Evolutionary conservation across 92 coral and sea anemone species (phyloP), one percentile per base, ranked within the genome.

Genomic region (Phenganax marumi): DNA sequence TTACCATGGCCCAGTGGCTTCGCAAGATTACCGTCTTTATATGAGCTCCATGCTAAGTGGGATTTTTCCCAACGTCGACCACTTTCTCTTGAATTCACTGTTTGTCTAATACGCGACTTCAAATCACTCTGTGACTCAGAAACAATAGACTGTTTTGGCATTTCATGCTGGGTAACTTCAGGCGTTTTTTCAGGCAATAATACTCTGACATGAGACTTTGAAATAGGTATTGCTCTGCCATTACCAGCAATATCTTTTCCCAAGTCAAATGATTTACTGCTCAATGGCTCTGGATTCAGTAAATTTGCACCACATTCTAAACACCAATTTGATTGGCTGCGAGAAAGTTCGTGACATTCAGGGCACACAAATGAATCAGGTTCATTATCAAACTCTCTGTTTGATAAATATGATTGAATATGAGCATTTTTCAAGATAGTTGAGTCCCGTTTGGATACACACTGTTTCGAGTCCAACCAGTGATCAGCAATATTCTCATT

Each of bases 21-120:
- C 0, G 96, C 88, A 53, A 96, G 95, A 52, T 96, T 93, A 12
- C 85, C 82, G 14, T 93, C 73, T 66, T 89, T 84, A 58, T 73
- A 96, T 0, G 93, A 81, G 70, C 91, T 96, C 99, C 99, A 96
- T 0, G 99, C 96, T 21, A 83, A 68, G 68, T 95, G 92, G 0
- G 99, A 96, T 73, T 93, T 88, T 72, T 86, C 85, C 97, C 97
- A 96, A 23, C 97, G 96, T 0, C 99, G 88, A 75, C 91, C 93
- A 79, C 92, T 88, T 23, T 85, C 88, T 16, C 66, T 81, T 26
- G 51, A 62, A 17, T 61, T 78, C 43, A 11, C 43, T 7, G 56
- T 6, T 23, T 77, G 26, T 61, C 11, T 48, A 21, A 21, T 43
- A 19, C 22, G 49, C 3, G 16, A 19, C 22, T 13, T 43, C 0